Percentiles rank a stretch among this genome's conserved stretches.
Conservation (phyloP, 2,797 vertebrate species). For the Knipowitschia caucasica region DNA sequence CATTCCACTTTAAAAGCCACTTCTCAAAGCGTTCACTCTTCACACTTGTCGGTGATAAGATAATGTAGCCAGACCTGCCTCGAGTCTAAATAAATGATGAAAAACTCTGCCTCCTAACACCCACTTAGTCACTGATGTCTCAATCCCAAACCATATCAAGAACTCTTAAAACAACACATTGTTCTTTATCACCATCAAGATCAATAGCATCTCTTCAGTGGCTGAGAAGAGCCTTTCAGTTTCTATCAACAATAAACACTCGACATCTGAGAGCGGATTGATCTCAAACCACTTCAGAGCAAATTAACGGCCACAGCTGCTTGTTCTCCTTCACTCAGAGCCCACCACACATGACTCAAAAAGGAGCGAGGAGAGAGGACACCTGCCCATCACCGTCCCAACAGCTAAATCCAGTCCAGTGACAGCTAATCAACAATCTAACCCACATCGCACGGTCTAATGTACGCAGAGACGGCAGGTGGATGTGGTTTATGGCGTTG, state of each 20-base stretch:
- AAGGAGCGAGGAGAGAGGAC: not conserved
- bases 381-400: not conserved
- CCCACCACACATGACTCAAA: not conserved
- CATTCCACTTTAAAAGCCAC: too few species aligned
- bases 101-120: not conserved
- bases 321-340: not conserved
- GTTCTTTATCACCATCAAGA: not conserved
- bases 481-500: not conserved
- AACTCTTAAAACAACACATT: too few species aligned
- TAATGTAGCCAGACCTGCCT: not conserved
- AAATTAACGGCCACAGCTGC: not conserved
- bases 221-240: not conserved
- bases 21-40: not conserved
- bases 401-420: not conserved
- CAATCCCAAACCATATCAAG: not conserved
- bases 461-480: not conserved
- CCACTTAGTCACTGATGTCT: not conserved
- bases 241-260: not conserved
- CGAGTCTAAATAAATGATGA: not conserved
- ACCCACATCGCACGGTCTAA: not conserved
- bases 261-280: not conserved
- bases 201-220: not conserved
- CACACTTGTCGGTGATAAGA: not conserved
- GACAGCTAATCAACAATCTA: not conserved
- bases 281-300: not conserved